Conservation (phyloP, 2,113 vertebrate genomes). For the Butastur rufipennis region DNA sequence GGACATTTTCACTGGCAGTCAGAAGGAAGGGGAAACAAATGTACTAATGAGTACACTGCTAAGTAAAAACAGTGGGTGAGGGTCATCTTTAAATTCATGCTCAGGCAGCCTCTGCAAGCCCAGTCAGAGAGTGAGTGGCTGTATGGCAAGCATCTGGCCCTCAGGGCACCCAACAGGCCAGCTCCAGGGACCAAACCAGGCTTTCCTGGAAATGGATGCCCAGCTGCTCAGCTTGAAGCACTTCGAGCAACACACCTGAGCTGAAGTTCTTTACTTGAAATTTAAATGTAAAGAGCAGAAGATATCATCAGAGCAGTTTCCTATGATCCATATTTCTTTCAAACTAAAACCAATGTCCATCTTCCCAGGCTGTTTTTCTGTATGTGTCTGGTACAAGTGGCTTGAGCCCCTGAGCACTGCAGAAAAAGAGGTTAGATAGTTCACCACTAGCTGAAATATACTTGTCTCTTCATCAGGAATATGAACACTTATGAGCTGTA, state of each 20-base stretch:
- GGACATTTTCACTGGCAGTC: background rate
- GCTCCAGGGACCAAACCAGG: background rate
- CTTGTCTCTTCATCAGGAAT: background rate
- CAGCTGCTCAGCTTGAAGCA: background rate
- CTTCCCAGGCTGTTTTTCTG: background rate
- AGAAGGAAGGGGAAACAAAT: background rate
- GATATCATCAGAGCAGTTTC: background rate
- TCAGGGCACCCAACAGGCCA: background rate
- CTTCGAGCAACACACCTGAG: background rate
- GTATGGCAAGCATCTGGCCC: background rate
- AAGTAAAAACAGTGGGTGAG: background rate
- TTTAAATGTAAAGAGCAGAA: background rate
- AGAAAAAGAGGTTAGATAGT: background rate
- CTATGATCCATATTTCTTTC: background rate
- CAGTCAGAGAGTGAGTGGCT: background rate
- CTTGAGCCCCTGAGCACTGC: background rate
- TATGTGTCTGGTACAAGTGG: background rate
- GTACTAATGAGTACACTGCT: background rate
- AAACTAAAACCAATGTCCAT: background rate
- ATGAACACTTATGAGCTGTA: background rate
- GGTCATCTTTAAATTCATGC: background rate
- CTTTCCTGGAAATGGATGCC: background rate
- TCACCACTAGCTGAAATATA: background rate
- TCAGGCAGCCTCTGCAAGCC: background rate
- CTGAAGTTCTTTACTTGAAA: background rate